Conservation (phyloP, 2,888 invertebrate genomes). For the Nephrotoma flavescens region DNA sequence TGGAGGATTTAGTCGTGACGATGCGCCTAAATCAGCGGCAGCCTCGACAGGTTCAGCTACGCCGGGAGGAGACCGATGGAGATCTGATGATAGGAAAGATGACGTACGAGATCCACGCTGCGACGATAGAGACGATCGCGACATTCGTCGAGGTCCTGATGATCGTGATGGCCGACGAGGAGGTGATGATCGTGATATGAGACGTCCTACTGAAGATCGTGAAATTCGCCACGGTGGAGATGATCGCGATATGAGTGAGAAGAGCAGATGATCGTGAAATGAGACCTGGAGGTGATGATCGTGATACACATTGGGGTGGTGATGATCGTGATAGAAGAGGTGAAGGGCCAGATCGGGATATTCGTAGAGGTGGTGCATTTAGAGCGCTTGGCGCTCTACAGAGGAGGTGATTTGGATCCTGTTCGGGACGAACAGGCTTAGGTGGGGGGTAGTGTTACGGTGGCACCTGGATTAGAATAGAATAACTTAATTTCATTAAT, state of each 20-base stretch:
- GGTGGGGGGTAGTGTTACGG: too few relatives aligned
- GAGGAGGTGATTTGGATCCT: too few relatives aligned
- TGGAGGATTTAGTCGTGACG: conserved; percentile 6
- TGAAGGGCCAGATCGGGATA: conserved; percentile 14
- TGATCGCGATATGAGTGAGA: conserved; percentile 8
- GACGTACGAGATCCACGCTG: neutral
- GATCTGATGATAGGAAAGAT: conserved; percentile 3
- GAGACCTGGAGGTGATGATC: conserved; percentile 14
- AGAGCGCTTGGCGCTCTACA: too few relatives aligned
- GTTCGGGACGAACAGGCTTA: too few relatives aligned
- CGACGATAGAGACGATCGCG: neutral
- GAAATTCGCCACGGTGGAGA: conserved; percentile 12
- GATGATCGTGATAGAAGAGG: conserved; percentile 21
- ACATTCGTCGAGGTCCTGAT: conserved; percentile 11
- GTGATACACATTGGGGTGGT: conserved; percentile 21
- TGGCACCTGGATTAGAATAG: too few relatives aligned
- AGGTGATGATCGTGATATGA: conserved; percentile 11
- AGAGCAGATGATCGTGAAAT: conserved; percentile 16
- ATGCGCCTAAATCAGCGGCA: too few relatives aligned
- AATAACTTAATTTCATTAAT: too few relatives aligned
- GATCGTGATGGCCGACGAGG: conserved; percentile 13
- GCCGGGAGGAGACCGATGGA: too few relatives aligned
- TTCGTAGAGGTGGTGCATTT: conserved; percentile 12
- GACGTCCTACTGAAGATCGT: too few relatives aligned
- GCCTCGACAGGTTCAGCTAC: too few relatives aligned